Conservation (phyloP, 64 coral and sea anemone genomes). For the Dendrophyllia cribrosa region DNA sequence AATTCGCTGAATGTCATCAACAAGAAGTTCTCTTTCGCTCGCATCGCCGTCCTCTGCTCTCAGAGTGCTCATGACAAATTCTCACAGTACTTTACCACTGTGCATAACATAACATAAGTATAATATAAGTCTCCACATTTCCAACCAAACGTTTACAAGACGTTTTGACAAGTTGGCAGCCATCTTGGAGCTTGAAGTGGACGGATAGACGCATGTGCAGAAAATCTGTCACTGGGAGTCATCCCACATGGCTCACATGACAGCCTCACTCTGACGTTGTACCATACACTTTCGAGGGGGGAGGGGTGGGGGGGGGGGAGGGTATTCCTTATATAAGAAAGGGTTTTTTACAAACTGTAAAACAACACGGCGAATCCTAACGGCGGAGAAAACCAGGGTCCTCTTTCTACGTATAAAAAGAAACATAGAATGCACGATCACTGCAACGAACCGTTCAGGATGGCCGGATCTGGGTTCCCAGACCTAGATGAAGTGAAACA, state of each 20-base stretch:
- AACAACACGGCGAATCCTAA: no score
- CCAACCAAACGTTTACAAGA: neutral
- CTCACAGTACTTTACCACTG: neutral
- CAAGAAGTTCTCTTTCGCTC: constrained; percentile 61
- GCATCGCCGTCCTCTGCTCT: constrained; percentile 13
- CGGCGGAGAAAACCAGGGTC: no score
- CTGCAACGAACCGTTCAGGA: no score
- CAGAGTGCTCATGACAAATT: neutral
- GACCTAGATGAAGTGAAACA: no score
- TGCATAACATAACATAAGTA: neutral
- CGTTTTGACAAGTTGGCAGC: neutral
- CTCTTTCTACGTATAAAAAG: no score
- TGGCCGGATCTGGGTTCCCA: no score
- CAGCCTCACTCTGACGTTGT: neutral
- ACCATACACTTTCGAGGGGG: neutral
- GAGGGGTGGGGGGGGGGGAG: neutral
- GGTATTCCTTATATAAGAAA: no score
- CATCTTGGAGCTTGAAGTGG: neutral
- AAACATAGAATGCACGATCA: no score
- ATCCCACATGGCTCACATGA: constrained; percentile 15
- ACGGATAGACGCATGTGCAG: neutral
- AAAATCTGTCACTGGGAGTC: neutral
- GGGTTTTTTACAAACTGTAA: no score
- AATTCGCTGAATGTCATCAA: constrained; percentile 69
- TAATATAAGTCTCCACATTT: neutral